Conservation (phyloP, 1,140 invertebrate genomes). For the Elymnias hypermnestra region DNA sequence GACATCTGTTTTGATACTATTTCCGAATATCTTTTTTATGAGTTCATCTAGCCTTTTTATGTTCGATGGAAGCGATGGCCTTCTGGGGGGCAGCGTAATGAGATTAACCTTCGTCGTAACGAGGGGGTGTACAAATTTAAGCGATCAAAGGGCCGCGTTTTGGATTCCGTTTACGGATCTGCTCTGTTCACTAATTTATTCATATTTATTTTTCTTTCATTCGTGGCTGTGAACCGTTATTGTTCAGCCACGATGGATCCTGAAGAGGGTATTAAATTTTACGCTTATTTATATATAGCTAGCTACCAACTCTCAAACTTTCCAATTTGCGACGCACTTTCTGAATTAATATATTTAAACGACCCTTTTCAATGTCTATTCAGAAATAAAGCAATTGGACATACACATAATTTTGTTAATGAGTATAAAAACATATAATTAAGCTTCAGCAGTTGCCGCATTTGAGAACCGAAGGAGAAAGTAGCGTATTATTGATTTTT, state of each 20-base stretch:
- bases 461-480: too few relatives aligned
- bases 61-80: slow-evolving; percentile 20
- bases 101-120: slow-evolving; percentile 29
- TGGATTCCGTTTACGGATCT: slow-evolving; percentile 8
- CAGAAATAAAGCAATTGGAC: too few relatives aligned
- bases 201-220: slow-evolving; percentile 4
- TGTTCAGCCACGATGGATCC: background rate
- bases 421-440: too few relatives aligned
- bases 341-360: too few relatives aligned
- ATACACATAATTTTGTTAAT: too few relatives aligned
- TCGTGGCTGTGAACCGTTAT: background rate
- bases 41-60: slow-evolving; percentile 24
- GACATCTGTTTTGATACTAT: slow-evolving; percentile 21
- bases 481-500: too few relatives aligned
- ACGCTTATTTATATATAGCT: background rate
- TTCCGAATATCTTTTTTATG: slow-evolving; percentile 23
- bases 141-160: slow-evolving; percentile 18
- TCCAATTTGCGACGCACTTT: too few relatives aligned
- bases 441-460: too few relatives aligned
- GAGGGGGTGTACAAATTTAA: slow-evolving; percentile 21
- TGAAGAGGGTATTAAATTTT: background rate
- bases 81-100: slow-evolving; percentile 19
- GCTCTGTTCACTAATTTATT: slow-evolving; percentile 2
- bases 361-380: too few relatives aligned
- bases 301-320: too few relatives aligned